Conservation (phyloP, 2,797 vertebrate species). For the Phrynocephalus guinanensis region DNA sequence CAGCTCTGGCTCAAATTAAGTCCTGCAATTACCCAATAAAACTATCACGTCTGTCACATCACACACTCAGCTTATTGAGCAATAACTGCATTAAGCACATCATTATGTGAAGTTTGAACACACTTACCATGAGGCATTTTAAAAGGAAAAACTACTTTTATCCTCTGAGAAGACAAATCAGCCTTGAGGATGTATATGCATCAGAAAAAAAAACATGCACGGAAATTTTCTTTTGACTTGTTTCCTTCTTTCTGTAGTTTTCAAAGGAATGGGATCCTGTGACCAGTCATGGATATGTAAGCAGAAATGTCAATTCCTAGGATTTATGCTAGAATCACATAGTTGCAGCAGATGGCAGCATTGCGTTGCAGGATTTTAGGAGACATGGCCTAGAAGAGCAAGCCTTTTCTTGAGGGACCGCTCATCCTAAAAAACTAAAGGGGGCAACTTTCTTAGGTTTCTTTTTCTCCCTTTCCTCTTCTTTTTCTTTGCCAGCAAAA, state of each 20-base stretch:
- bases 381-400: too few relatives aligned
- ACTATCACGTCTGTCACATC: not conserved
- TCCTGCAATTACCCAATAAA: not conserved
- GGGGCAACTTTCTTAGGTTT: not conserved
- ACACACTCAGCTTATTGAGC: not conserved
- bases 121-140: not conserved
- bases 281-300: not conserved
- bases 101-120: not conserved
- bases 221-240: not conserved
- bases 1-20: not conserved
- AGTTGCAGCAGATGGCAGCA: constrained; percentile 77
- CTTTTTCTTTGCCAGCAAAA: not conserved
- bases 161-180: not conserved
- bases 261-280: not conserved
- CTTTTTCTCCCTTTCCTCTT: not conserved
- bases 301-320: not conserved
- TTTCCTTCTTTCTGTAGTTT: not conserved
- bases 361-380: constrained; percentile 35
- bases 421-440: not conserved
- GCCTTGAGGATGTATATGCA: not conserved
- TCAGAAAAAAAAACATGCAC: not conserved
- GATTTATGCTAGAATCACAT: constrained; percentile 13
- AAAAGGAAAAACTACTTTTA: not conserved
- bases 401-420: fast-evolving
- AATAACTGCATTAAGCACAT: not conserved